Conservation (phyloP, 1,140 invertebrate species). For the Maconellicoccus hirsutus region DNA sequence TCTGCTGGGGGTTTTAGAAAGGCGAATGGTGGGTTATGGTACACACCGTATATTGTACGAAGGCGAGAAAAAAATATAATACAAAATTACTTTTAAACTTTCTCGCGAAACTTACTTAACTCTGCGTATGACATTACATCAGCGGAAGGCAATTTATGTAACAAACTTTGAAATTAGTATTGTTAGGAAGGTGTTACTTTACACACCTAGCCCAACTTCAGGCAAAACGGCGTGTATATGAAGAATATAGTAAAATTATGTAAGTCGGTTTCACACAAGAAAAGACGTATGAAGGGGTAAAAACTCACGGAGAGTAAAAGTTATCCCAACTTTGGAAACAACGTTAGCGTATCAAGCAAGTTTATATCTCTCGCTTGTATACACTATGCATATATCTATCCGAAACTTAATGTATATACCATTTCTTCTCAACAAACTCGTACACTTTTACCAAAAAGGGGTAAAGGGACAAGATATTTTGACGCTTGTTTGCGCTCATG, state of each 20-base stretch:
- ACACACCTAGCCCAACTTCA: not conserved
- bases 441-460: too few relatives aligned
- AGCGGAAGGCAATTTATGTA: constrained; percentile 3
- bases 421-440: too few relatives aligned
- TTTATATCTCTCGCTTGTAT: not conserved
- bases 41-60: not conserved
- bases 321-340: not conserved
- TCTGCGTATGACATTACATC: constrained; percentile 8
- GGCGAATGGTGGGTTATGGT: not conserved
- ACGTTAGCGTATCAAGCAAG: not conserved
- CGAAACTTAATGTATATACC: not conserved
- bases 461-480: not conserved
- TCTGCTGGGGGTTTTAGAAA: not conserved
- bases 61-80: not conserved
- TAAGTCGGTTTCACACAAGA: not conserved
- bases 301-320: too few relatives aligned
- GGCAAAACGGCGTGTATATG: not conserved
- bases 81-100: constrained; percentile 5
- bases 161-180: constrained; percentile 5
- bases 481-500: constrained; percentile 2
- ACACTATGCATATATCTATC: not conserved
- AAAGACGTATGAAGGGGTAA: not conserved
- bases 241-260: not conserved
- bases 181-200: not conserved
- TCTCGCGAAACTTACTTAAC: not conserved